Evolutionary conservation across 2,888 invertebrate genomes (phyloP), one percentile per base, ranked within the genome.

Genomic region (Pyrocoelia pectoralis): DNA sequence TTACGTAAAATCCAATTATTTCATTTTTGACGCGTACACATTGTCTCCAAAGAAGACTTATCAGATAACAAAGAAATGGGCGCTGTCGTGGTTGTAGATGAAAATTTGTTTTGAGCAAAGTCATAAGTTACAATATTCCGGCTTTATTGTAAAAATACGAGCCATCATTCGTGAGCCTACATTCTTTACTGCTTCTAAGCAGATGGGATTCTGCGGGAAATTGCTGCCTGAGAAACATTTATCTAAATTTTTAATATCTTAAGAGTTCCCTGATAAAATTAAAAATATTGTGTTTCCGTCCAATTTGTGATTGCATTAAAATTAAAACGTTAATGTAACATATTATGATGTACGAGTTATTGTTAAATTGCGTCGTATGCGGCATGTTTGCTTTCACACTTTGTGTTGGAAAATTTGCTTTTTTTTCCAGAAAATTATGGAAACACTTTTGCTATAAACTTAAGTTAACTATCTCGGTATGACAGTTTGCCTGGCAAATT

Each of bases 81-180:
- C 65, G 65, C 70, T 70, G 73, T 73, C 73, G 71, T 65, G 70
- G 61, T 56, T 57, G 59, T 67, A 70, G 72, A 74, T 74, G 73
- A 73, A 73, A 74, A 74, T 75, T 75, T 73, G 74, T 72, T 72
- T 69, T 68, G 68, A 71, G 70, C 70, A 70, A 70, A 71, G 72
- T 69, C 70, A 72, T 75, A 74, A 75, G 74, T 75, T 73, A 75
- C 72, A 72, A 73, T 73, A 64, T 66, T 57, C 55, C 56, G 66
- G 68, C 64, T 64, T 66, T 64, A 59, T 59, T 59, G 63, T 60
- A 59, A 66, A 66, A 68, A 68, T 66, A 64, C 61, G 68, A 54
- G 56, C 52, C 58, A 64, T 64, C 64, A 60, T 46, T 40, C 49
- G 53, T 56, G 56, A 49, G 56, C 62, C 54, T 62, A 56, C 62